Base-by-base conservation (phyloP, 2,113 vertebrate species). In the Scomber japonicus region DNA sequence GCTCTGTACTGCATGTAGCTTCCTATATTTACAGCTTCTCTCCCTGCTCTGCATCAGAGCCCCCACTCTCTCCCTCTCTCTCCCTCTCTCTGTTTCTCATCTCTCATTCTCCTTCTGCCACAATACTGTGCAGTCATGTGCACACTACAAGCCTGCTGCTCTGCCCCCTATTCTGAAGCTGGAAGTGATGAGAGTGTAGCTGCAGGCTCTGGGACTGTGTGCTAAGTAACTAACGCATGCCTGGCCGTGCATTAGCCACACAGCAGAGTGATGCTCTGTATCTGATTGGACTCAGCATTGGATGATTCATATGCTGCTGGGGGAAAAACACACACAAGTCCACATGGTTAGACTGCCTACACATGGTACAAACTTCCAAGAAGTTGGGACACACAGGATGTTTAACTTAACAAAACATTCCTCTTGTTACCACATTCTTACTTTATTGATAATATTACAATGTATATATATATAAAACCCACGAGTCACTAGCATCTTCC, bases 101-200 rank as follows among this genome's bases (percentile, higher is more conserved):
- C 87, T 82, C 91, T 92, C 84, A 57, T 86, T 89, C 89, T 88
- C 78, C 69, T 79, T 86, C 84, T 83, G 66, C 79, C 87, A 87
- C 57, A 82, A 71, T 76, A 67, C 80, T 91, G 88, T 68, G 65
- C 89, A 91, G 88, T 92, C 89, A 92, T 94, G 90, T 91, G 92
- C 49, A 91, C 72, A 79, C 71, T 85, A 71, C 74, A 76, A 78
- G 84, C 64, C 87, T 79, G 83, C 86, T 27, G 44, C 82, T 85
- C 81, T 74, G 56, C 78, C 75, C 77, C 71, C 78, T 46, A 61
- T 84, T 62, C 87, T 64, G 53, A 9, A 45, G 56, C 40, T 84
- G 84, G 75, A 81, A 86, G 78, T 82, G 88, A 84, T 89, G 82
- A 82, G 66, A 84, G 86, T 66, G 45, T 83, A 67, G 87, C 91